phyloP scores from a whole-genome alignment of 2,797 vertebrate genomes.

The Emys orbicularis region DNA sequence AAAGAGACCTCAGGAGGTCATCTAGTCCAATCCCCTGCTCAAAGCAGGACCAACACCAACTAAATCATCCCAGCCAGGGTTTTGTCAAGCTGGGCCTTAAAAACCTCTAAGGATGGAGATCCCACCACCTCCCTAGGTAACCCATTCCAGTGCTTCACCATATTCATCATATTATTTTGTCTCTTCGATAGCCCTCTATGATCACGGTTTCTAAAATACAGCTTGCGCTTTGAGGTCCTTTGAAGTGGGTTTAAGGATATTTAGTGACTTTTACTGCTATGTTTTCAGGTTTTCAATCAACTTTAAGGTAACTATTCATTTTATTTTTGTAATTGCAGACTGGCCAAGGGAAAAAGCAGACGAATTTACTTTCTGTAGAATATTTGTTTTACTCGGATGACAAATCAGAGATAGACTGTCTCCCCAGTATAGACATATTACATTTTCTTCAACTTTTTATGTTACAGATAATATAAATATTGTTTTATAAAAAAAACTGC shows the following conservation, averaged over 20 bases:
- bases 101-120: too few species aligned
- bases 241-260: not conserved
- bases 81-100: too few species aligned
- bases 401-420: not conserved
- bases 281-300: not conserved
- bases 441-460: not conserved
- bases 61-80: too few species aligned
- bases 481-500: not conserved
- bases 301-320: not conserved
- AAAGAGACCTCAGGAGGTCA: too few species aligned
- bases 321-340: not conserved
- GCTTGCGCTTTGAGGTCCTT: not conserved
- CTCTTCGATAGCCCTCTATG: rapidly evolving
- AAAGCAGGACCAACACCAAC: too few species aligned
- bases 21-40: too few species aligned
- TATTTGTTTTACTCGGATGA: not conserved
- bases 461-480: not conserved
- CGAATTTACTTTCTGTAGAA: not conserved
- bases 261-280: not conserved
- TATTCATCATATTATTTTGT: not conserved
- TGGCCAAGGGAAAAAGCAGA: not conserved
- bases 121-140: too few species aligned
- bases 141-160: too few species aligned
- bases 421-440: not conserved
- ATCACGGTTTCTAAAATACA: not conserved